Conservation (phyloP, 2,888 invertebrate species). For the Agrochola lychnidis region DNA sequence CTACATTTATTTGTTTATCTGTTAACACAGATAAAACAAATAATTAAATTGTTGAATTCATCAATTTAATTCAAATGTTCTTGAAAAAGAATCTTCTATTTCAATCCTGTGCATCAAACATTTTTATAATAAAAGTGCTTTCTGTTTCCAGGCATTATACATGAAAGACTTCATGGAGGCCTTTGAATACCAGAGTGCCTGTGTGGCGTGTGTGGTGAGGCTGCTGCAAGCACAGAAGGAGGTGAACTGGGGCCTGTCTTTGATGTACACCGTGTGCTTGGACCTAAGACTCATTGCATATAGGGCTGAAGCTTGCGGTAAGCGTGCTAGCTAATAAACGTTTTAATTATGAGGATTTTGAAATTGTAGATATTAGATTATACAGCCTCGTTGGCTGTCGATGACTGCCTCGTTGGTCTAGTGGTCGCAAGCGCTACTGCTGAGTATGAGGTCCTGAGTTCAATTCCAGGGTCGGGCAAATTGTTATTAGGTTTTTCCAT, state of each 20-base stretch:
- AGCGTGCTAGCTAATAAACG: conserved; percentile 58
- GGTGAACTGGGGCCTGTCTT: conserved; percentile 98
- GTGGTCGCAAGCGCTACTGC: too few species aligned
- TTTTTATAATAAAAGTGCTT: background rate
- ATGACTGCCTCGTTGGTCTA: too few species aligned
- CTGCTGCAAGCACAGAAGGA: conserved; percentile 97
- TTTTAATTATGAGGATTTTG: background rate
- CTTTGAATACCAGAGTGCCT: conserved; percentile 94
- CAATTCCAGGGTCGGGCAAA: too few species aligned
- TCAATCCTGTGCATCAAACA: background rate
- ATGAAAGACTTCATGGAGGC: conserved; percentile 92
- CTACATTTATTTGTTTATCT: background rate
- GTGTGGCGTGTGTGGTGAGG: conserved; percentile 95
- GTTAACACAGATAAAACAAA: too few species aligned
- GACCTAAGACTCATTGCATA: conserved; percentile 96
- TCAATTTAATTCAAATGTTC: background rate
- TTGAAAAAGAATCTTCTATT: too few species aligned
- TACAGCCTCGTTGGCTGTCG: background rate
- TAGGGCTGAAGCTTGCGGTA: conserved; percentile 92
- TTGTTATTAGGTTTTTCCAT: too few species aligned
- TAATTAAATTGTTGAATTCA: background rate
- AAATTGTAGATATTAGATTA: background rate
- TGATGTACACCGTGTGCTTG: conserved; percentile 97
- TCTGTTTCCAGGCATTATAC: conserved; percentile 79
- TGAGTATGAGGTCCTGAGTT: too few species aligned